Conservation (phyloP, 2,797 vertebrate genomes). For the Dendrocincla tyrannina region DNA sequence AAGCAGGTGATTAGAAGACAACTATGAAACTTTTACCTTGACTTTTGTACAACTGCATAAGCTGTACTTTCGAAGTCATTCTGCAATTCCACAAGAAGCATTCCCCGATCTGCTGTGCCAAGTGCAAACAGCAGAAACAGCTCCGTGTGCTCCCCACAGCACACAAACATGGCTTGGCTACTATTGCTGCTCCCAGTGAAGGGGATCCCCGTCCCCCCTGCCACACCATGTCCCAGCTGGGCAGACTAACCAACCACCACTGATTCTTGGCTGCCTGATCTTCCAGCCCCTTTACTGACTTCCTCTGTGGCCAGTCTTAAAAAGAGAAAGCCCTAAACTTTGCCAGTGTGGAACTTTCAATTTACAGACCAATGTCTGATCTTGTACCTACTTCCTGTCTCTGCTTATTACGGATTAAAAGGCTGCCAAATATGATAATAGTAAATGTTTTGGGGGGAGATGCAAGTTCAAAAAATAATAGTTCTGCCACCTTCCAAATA, state of each 20-base stretch:
- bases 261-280: background rate
- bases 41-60: background rate
- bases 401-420: background rate
- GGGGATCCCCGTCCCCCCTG: background rate
- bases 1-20: background rate
- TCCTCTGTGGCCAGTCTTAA: background rate
- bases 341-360: fast-evolving
- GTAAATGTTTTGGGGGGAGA: background rate
- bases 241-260: background rate
- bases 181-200: background rate
- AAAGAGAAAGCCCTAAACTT: background rate
- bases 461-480: background rate
- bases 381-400: background rate
- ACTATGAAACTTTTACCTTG: background rate
- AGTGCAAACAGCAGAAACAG: background rate
- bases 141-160: background rate
- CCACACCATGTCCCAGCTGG: background rate
- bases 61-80: background rate
- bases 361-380: background rate
- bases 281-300: background rate
- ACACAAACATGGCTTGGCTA: background rate
- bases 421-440: background rate
- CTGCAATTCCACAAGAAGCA: background rate
- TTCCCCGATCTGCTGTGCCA: background rate
- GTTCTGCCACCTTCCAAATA: background rate